phyloP scores from a whole-genome alignment of 2,797 vertebrate genomes.

The Garrulus glandarius region DNA sequence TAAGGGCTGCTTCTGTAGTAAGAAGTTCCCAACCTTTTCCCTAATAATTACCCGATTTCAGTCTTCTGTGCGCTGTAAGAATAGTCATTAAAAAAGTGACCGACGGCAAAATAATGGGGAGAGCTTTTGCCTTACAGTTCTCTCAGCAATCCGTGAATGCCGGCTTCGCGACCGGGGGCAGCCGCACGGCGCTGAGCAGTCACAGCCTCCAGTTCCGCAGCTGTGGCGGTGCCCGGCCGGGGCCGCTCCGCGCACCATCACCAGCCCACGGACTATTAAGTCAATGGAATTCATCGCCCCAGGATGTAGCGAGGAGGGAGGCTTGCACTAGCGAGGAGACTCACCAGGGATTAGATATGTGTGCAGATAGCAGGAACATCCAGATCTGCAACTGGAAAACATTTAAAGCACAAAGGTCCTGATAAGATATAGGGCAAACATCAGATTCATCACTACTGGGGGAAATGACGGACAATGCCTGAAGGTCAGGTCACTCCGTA shows the following conservation, averaged over 20 bases:
- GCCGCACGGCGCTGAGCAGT: not conserved
- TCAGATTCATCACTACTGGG: not conserved
- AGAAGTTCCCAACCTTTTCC: not conserved
- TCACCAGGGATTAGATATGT: not conserved
- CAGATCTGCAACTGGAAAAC: not conserved
- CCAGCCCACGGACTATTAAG: not conserved
- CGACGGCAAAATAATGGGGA: not conserved
- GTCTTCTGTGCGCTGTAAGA: not conserved
- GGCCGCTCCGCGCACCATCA: not conserved
- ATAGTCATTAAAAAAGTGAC: not conserved
- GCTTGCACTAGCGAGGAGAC: not conserved
- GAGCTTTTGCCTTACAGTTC: not conserved
- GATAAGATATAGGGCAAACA: not conserved
- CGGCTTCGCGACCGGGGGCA: not conserved
- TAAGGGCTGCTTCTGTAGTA: too few relatives aligned
- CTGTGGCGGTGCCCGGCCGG: not conserved
- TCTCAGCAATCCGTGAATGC: not conserved
- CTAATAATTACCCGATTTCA: not conserved
- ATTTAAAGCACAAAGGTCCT: not conserved
- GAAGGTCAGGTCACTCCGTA: not conserved
- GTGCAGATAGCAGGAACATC: not conserved
- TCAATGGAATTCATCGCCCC: constrained; percentile 10
- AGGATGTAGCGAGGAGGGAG: not conserved
- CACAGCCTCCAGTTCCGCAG: not conserved
- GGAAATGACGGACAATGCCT: not conserved